Base-by-base conservation (phyloP, 2,888 invertebrate genomes). In the Itoplectis maculator region DNA sequence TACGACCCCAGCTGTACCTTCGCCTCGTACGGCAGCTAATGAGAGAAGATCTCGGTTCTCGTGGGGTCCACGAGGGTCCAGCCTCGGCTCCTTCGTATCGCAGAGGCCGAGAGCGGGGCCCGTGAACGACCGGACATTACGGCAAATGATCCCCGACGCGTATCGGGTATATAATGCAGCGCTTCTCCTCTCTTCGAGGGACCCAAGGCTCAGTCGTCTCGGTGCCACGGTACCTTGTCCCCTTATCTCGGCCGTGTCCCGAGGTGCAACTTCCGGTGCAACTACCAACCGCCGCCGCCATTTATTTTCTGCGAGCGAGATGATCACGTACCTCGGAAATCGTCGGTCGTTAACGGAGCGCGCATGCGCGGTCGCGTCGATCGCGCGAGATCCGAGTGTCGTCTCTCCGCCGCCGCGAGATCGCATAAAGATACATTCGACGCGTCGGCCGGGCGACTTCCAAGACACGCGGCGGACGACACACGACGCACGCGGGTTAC, bases 1-100 rank as follows among this genome's bases (percentile, higher is more conserved):
- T 7, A 18, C n/a, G 82, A 84, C 84, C 85, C 83, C 83, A 72
- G 86, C 85, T 84, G 86, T 84, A 86, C 66, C 82, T 74, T 83
- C 75, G 84, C 61, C 76, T n/a, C 29, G 56, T 72, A 77, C 65
- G 61, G 72, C 61, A 68, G 70, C 80, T 88, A 87, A 88, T 87
- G 85, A 88, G 84, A 82, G 87, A 42, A 63, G 63, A 63, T 63
- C 63, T 63, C 11, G 40, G 15, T 54, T 78, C 70, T 77, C 47
- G 63, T 15, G 35, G 20, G 45, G 29, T 37, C 35, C 72, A 65
- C 77, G n/a, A n/a, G n/a, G n/a, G n/a, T n/a, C n/a, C n/a, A n/a
- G n/a, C n/a, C n/a, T n/a, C n/a, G n/a, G n/a, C 9, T 40, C 23
- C 6, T 37, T n/a, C n/a, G 18, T 35, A 20, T 63, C 18, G 15